Evolutionary conservation across 1,140 invertebrate genomes (phyloP).

Genomic region (Drosophila ambigua): DNA sequence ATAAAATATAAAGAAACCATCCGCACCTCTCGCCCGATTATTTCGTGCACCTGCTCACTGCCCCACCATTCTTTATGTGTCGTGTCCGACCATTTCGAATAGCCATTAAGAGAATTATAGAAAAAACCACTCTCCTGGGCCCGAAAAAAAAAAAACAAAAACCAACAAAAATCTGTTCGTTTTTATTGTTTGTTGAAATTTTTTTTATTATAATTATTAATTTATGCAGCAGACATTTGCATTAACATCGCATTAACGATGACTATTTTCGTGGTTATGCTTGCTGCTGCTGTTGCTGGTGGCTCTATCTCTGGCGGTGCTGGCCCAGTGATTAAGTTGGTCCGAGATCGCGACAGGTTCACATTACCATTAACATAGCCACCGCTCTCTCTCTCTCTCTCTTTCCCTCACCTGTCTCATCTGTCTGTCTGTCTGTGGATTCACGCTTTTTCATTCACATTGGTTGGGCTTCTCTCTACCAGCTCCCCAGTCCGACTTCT

Average conservation of each 20-base stretch:
- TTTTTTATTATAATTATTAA: conserved; percentile 76
- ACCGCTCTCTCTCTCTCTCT: neutral
- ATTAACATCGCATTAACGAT: conserved; percentile 73
- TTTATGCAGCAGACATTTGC: conserved; percentile 78
- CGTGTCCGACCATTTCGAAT: conserved; percentile 25
- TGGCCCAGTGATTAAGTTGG: conserved; percentile 41
- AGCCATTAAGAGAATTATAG: conserved; percentile 55
- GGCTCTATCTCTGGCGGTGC: too few relatives aligned
- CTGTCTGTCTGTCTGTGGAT: neutral
- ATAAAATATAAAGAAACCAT: too few relatives aligned
- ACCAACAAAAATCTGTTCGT: conserved; percentile 4
- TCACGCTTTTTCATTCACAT: neutral
- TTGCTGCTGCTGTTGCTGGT: too few relatives aligned
- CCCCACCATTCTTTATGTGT: conserved; percentile 8
- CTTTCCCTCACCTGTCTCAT: neutral
- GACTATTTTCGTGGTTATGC: conserved; percentile 40
- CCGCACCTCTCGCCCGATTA: neutral
- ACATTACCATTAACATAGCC: conserved; percentile 30
- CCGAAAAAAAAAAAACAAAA: neutral
- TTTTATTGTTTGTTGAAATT: conserved; percentile 29
- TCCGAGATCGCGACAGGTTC: conserved; percentile 48
- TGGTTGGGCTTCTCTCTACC: neutral
- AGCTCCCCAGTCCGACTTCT: neutral
- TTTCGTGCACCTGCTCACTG: conserved; percentile 22
- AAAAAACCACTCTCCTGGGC: neutral